Evolutionary conservation across 2,888 invertebrate genomes (phyloP).

Genomic region (Drosophila parthenogenetica): DNA sequence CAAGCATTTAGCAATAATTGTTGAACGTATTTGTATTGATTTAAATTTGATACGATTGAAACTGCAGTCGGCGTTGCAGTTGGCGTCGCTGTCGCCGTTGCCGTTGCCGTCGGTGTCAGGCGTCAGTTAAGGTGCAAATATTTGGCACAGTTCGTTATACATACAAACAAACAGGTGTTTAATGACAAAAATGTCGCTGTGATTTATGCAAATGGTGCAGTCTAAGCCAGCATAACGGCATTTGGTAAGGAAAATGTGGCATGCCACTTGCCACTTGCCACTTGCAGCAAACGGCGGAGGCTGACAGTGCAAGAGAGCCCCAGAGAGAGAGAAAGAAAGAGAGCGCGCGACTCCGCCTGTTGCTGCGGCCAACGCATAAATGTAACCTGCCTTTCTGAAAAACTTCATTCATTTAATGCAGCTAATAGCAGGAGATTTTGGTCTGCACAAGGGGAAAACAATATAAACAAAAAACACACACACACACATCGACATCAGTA

Average conservation of each 20-base stretch:
- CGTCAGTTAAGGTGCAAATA: constrained; percentile 49
- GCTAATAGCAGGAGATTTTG: constrained; percentile 51
- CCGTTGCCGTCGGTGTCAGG: constrained; percentile 21
- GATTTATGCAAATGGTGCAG: constrained; percentile 68
- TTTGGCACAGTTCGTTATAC: constrained; percentile 42
- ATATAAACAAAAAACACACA: constrained; percentile 42
- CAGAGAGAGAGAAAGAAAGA: neutral
- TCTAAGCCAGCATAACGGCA: constrained; percentile 37
- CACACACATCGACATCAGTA: constrained; percentile 25
- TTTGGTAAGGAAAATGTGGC: constrained; percentile 27
- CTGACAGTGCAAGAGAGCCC: neutral
- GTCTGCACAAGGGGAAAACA: constrained; percentile 36
- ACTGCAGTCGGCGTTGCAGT: neutral
- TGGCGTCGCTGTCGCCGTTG: neutral
- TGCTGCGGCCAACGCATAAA: constrained; percentile 63
- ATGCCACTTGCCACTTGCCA: constrained; percentile 29
- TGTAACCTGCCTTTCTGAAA: constrained; percentile 68
- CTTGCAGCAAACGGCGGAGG: constrained; percentile 30
- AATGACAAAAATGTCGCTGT: constrained; percentile 64
- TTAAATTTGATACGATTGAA: constrained; percentile 15
- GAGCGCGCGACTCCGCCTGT: constrained; percentile 9
- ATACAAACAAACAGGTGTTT: constrained; percentile 58
- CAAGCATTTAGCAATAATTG: constrained; percentile 9
- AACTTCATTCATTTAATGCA: constrained; percentile 77
- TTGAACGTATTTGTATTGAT: constrained; percentile 9